Base-by-base conservation (phyloP, 2,888 invertebrate species). In the Theodoxus fluviatilis region DNA sequence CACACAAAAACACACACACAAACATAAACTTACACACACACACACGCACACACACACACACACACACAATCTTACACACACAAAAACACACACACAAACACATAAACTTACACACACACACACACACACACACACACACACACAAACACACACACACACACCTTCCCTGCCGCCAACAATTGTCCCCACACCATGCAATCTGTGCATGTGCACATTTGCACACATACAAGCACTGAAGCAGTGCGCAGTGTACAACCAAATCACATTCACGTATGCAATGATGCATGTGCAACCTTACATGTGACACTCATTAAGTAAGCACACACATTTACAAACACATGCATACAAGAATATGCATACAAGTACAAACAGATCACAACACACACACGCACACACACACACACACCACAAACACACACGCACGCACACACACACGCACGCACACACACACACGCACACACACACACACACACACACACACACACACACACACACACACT, bases 341-440 rank as follows among this genome's bases (percentile, higher is more conserved):
- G n/a, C n/a, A n/a, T n/a, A n/a, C n/a, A n/a, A 55, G 55, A 55
- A 57, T 12, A 57, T 33, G 33, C 57, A 57, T 9, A 57, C 25
- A 25, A 28, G 33, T 12, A 57, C 57, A 57, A 6, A 57, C 57
- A 57, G 25, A n/a, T n/a, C n/a, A n/a, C n/a, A n/a, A 57, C 57
- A 57, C 57, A 57, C n/a, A 25, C 57, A 57, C 57, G 33, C 25
- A 25, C 57, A 57, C 57, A 57, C 57, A 25, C 57, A 57, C n/a
- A 57, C 57, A 57, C 55, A 55, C 55, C 25, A 2, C 25, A 25
- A 55, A 25, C 4, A 12, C 25, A 55, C 55, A 7, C 28, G 31
- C 55, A 55, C 55, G 15, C 6, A 55, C 55, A 59, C 4, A 59
- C 33, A 59, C 59, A 33, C 59, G 37, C 18, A 33, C 4, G n/a